These are phyloP conservation scores for Epizoanthus rinbou DNA, from an alignment of 92 coral and sea anemone species.

Conservation along the genomic window DNA sequence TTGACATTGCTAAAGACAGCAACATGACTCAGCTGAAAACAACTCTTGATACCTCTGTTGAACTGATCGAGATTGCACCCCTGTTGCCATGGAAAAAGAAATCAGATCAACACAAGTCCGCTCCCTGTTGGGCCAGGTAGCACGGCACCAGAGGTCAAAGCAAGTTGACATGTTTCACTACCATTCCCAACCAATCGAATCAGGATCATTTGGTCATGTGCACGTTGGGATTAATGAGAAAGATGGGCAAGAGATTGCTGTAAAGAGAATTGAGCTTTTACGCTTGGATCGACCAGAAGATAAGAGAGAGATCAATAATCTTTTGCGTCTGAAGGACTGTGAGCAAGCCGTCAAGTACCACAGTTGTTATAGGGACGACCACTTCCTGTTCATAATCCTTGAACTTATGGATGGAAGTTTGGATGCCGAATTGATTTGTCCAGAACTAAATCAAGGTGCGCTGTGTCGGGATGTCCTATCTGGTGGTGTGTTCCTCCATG, in stretches of 20 bases:
- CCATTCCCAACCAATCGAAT: slow-evolving; percentile 11
- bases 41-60: neutral
- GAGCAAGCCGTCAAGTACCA: neutral
- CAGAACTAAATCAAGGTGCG: no score
- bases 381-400: slow-evolving; percentile 24
- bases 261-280: neutral
- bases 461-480: no score
- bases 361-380: neutral
- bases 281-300: slow-evolving; percentile 14
- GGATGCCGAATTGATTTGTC: no score
- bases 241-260: slow-evolving; percentile 32
- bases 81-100: no score
- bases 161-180: neutral
- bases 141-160: no score
- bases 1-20: neutral
- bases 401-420: slow-evolving; percentile 46
- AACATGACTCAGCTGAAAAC: neutral
- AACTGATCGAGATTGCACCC: neutral
- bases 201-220: slow-evolving; percentile 5
- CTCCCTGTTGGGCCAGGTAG: no score
- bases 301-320: slow-evolving; percentile 27
- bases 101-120: no score
- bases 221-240: neutral
- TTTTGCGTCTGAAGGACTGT: neutral
- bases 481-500: no score